Evolutionary conservation across 2,888 invertebrate genomes (phyloP), one percentile per base, ranked within the genome.

Genomic region (Adelphocoris suturalis): DNA sequence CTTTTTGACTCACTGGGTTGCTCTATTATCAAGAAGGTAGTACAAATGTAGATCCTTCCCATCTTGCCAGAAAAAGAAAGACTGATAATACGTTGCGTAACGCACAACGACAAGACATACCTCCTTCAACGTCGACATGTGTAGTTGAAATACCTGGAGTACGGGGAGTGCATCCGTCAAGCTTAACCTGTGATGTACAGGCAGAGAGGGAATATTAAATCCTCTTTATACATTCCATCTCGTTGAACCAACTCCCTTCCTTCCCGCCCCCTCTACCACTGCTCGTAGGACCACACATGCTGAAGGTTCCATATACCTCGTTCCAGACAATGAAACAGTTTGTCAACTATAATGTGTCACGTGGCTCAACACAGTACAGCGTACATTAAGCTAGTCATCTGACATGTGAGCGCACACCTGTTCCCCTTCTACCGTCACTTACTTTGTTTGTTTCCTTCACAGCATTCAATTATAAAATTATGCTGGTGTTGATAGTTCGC

Each of bases 311-410:
- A 68, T 68, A 68, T 68, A 23, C 19, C 57, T 19, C 68, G 19
- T 68, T 19, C 9, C 78, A 16, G 78, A 78, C 78, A 78, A 78
- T 78, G 78, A 78, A 78, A 78, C 78, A 78, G 46, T 78, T 78
- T 78, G 78, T 78, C 78, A 78, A 78, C 46, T 78, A 78, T 78
- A 78, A 78, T 78, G 78, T 78, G 78, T 78, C 78, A 78, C 78
- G 78, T 46, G 78, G 78, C 47, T 78, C 78, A 78, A 78, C 78
- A 46, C 78, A 3, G 19, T 47, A 46, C 19, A 0, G 78, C 37
- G 47, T 68, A 68, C 68, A 68, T 68, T 23, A 68, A 68, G 68
- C 68, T 27, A 19, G 27, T 12, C 12, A 68, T 68, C 23, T 23
- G 68, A 23, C 68, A n/a, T 46, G 78, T 46, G 78, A 13, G 47